These are phyloP conservation scores for Calameuta filiformis DNA, from an alignment of 2,888 invertebrate species.

Conservation along the genomic window DNA sequence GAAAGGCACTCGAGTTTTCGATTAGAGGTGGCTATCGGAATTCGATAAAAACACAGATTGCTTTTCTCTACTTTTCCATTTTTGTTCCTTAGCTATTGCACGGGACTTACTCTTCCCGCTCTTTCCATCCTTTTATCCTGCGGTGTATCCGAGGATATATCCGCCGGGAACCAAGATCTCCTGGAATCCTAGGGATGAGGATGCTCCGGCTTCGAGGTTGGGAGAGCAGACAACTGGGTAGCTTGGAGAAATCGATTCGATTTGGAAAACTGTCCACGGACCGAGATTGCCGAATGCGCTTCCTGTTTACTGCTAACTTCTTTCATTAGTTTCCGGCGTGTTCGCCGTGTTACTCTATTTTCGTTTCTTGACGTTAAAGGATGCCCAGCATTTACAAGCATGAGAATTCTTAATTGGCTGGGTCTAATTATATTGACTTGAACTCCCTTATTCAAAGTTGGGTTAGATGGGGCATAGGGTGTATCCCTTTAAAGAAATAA, in stretches of 20 bases:
- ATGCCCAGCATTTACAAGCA: neutral
- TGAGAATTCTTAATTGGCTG: neutral
- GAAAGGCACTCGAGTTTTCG: neutral
- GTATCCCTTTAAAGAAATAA: neutral
- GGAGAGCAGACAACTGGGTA: neutral
- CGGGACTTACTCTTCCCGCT: neutral
- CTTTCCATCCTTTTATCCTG: neutral
- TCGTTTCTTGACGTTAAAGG: neutral
- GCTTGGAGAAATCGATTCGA: conserved; percentile 5
- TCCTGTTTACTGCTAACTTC: neutral
- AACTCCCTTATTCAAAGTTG: neutral
- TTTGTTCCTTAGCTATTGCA: neutral
- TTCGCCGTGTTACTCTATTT: neutral
- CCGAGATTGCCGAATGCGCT: neutral
- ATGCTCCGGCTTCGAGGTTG: neutral
- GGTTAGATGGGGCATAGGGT: neutral
- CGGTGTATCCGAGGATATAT: neutral
- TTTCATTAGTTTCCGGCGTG: neutral
- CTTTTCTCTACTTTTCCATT: neutral
- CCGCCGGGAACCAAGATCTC: neutral
- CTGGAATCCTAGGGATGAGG: neutral
- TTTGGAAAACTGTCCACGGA: conserved; percentile 6
- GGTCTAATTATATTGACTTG: neutral
- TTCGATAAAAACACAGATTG: conserved; percentile 5
- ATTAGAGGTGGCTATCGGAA: neutral